These are phyloP conservation scores for Myocastor coypus DNA, from an alignment of 2,113 vertebrate species.

Conservation along the genomic window DNA sequence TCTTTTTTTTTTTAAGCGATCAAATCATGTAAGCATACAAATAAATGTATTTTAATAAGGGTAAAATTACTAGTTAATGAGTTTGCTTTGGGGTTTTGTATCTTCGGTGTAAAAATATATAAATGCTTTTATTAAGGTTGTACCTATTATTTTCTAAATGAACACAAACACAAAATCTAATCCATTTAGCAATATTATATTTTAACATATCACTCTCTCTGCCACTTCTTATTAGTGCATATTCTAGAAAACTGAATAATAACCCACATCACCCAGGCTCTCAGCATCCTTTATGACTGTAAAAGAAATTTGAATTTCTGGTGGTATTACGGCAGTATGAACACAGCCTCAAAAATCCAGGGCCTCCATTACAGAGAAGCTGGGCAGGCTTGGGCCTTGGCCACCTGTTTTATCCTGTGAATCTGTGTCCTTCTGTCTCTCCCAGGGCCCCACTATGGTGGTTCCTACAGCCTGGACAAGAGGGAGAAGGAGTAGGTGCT, in stretches of 20 bases:
- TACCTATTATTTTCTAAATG: conserved; percentile 90
- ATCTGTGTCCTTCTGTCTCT: neutral
- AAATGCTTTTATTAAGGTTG: conserved; percentile 91
- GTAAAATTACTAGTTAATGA: conserved; percentile 93
- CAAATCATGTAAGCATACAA: conserved; percentile 91
- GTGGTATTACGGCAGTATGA: conserved; percentile 70
- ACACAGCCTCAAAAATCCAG: conserved; percentile 75
- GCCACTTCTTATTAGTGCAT: conserved; percentile 83
- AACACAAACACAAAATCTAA: conserved; percentile 87
- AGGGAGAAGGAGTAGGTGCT: neutral
- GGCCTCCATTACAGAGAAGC: conserved; percentile 66
- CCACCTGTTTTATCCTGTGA: neutral
- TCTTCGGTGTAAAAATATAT: conserved; percentile 89
- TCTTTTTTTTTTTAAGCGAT: conserved; percentile 85
- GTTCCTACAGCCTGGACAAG: neutral
- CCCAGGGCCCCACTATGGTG: neutral
- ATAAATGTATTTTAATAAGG: conserved; percentile 94
- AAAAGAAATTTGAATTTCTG: conserved; percentile 76
- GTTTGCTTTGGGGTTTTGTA: conserved; percentile 92
- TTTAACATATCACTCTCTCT: conserved; percentile 84
- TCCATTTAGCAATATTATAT: conserved; percentile 87
- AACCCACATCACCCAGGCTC: conserved; percentile 72
- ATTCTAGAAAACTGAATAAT: conserved; percentile 83
- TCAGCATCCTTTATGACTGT: conserved; percentile 78
- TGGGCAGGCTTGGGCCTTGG: conserved; percentile 39